Evolutionary conservation across 1,140 invertebrate species (phyloP), one percentile per base, ranked within the genome.

Genomic region (Lasioglossum baleicum): DNA sequence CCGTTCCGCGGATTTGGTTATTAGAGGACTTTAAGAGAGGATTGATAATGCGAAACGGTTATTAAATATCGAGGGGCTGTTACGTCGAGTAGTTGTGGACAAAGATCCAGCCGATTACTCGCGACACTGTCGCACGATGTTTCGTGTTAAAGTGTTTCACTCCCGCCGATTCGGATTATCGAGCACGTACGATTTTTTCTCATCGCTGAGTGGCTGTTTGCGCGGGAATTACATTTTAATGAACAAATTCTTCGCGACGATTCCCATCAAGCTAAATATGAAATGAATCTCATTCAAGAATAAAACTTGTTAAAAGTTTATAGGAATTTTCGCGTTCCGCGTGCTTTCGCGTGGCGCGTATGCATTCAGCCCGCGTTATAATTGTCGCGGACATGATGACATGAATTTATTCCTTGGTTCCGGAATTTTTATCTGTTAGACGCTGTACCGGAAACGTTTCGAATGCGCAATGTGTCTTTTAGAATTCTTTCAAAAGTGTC

Each of bases 1-100:
- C 22, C 60, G 35, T 15, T 69, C 22, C 20, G 48, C 42, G 70
- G 76, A 73, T 79, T 65, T 56, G n/a, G 26, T 35, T 73, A 48
- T 79, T 63, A 65, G 42, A 79, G 69, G 48, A 42, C 65, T 73
- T 70, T 66, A 70, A 66, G 63, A 73, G 35, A 6, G 70, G 73
- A 79, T 79, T 48, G 60, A 79, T 73, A 58, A 73, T 65, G 5
- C 48, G 22, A 31, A 31, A 72, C 31, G 61, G 31, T 44, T 48
- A 65, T 79, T 48, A 73, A 42, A 56, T 63, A 40, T 11, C 56
- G 20, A 58, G 56, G n/a, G 56, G 20, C 17, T n/a, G 56, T n/a
- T 58, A n/a, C 20, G 20, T 17, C 7, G 56, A 58, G 51, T n/a
- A 6, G 7, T 20, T n/a, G 20, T 7, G 56, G 20, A 58, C 7